phyloP scores from a whole-genome alignment of 2,113 vertebrate species.

The Anguilla japonica region DNA sequence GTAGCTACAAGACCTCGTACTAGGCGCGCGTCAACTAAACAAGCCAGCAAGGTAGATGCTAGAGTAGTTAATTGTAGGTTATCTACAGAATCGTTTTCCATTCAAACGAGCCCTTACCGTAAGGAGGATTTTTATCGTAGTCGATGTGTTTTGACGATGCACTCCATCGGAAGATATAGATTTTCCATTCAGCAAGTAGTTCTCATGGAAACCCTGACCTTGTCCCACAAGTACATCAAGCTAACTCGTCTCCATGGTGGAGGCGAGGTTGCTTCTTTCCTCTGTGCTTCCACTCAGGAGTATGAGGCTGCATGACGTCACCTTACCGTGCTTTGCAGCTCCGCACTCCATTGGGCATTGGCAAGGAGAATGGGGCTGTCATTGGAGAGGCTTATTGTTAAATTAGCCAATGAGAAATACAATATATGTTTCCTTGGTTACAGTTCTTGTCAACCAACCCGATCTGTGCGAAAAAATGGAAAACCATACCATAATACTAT shows the following conservation, averaged over 20 bases:
- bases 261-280: neutral
- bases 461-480: neutral
- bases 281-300: constrained; percentile 4
- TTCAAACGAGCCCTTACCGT: neutral
- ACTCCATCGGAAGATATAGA: constrained; percentile 1
- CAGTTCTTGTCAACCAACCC: neutral
- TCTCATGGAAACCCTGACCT: neutral
- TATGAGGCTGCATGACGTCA: constrained; percentile 11
- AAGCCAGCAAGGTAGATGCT: neutral
- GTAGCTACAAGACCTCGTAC: neutral
- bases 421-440: constrained; percentile 15
- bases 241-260: constrained; percentile 11
- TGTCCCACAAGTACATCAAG: neutral
- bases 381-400: constrained; percentile 6
- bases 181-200: neutral
- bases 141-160: neutral
- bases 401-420: neutral
- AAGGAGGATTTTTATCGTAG: constrained; percentile 1
- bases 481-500: neutral
- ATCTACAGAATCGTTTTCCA: neutral
- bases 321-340: neutral
- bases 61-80: neutral
- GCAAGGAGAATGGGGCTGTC: neutral
- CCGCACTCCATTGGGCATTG: neutral
- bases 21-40: neutral